Conservation (phyloP, 1,140 invertebrate genomes). For the Drosophila triauraria region DNA sequence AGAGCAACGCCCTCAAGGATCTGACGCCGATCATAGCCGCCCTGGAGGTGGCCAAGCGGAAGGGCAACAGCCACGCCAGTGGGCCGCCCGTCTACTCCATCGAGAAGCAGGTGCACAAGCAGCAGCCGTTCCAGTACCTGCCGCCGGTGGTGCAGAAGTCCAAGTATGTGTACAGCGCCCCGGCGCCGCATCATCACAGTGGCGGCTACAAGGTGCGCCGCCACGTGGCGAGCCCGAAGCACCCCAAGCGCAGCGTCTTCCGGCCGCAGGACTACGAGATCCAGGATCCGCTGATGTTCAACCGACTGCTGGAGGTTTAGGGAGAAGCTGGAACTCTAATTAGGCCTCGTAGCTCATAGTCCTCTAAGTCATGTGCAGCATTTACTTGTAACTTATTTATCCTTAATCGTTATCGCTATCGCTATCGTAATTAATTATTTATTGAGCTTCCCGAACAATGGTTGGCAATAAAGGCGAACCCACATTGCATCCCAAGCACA, state of each 20-base stretch:
- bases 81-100: slow-evolving; percentile 65
- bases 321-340: not conserved
- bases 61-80: slow-evolving; percentile 26
- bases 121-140: slow-evolving; percentile 67
- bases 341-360: slow-evolving; percentile 41
- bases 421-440: slow-evolving; percentile 48
- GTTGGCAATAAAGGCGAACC: slow-evolving; percentile 37
- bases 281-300: slow-evolving; percentile 77
- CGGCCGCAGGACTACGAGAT: slow-evolving; percentile 72
- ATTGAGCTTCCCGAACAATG: slow-evolving; percentile 36
- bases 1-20: slow-evolving; percentile 73
- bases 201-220: slow-evolving; percentile 78
- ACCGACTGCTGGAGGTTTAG: slow-evolving; percentile 74
- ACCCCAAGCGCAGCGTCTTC: slow-evolving; percentile 32
- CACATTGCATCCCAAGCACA: slow-evolving; percentile 50
- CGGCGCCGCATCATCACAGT: slow-evolving; percentile 41
- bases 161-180: slow-evolving; percentile 71
- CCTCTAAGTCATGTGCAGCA: slow-evolving; percentile 79
- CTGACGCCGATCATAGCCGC: slow-evolving; percentile 80
- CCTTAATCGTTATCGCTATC: slow-evolving; percentile 22
- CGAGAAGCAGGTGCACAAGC: slow-evolving; percentile 79
- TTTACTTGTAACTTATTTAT: slow-evolving; percentile 75
- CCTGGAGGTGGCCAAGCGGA: slow-evolving; percentile 76
- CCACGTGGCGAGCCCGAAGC: slow-evolving; percentile 40
- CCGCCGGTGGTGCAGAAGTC: slow-evolving; percentile 78